Evolutionary conservation across 2,113 vertebrate genomes (phyloP).

Genomic region (Cygnus atratus): DNA sequence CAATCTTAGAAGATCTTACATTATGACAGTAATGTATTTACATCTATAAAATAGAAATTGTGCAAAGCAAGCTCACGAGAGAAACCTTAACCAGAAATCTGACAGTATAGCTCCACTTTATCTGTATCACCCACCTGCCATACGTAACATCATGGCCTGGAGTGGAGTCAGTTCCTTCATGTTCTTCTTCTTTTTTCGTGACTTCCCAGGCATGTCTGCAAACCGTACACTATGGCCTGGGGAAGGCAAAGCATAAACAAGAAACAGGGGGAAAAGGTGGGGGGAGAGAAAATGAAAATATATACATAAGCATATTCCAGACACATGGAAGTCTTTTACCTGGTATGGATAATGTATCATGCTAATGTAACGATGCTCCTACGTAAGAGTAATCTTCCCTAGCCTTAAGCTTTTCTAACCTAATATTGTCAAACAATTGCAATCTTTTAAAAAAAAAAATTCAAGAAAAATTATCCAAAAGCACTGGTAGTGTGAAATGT

Average conservation of each 20-base stretch:
- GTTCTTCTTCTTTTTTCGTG: constrained; percentile 89
- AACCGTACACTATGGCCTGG: constrained; percentile 91
- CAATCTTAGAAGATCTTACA: background rate
- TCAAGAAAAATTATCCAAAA: background rate
- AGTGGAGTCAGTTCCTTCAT: constrained; percentile 94
- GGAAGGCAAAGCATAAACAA: background rate
- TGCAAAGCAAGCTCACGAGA: background rate
- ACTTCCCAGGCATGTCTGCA: constrained; percentile 87
- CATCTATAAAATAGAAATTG: background rate
- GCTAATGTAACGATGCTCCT: background rate
- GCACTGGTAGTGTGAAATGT: background rate
- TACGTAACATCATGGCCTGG: constrained; percentile 98
- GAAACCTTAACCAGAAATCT: background rate
- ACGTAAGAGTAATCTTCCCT: background rate
- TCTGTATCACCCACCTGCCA: constrained; percentile 84
- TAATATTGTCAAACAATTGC: background rate
- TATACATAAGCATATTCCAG: background rate
- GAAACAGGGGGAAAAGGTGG: background rate
- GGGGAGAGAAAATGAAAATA: background rate
- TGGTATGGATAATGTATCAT: fast-evolving
- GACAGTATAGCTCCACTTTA: background rate
- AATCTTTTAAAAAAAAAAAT: background rate
- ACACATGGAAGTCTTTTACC: background rate
- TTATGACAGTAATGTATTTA: background rate
- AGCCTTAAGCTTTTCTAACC: background rate